Base-by-base conservation (phyloP, 2,888 invertebrate species). In the Octodonta nipae region DNA sequence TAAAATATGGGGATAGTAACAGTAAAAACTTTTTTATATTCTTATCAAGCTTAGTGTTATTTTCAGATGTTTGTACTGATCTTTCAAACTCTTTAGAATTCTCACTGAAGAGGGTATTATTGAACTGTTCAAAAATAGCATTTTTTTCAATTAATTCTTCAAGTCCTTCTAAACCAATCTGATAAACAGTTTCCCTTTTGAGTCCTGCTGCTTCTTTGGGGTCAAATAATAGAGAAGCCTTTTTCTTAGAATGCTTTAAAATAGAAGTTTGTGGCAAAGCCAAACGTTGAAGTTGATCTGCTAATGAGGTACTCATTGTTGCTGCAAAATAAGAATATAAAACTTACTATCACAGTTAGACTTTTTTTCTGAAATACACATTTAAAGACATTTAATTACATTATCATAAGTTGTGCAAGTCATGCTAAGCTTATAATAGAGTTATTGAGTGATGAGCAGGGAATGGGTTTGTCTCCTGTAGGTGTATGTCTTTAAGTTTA, bases 161-260 rank as follows among this genome's bases (percentile, higher is more conserved):
- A 0, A 96, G 64, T 0, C 96, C 96, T 56, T 75, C 80, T 7
- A 78, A 48, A 61, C 92, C 95, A 31, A 93, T 78, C 53, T 86
- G 81, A 58, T 77, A 86, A 44, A 91, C 79, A 0, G 82, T 82
- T 42, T 87, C 82, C 30, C 78, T 73, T 50, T 86, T 85, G 49
- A 89, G 76, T 25, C 73, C 72, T 0, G 89, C 87, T 0, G 93
- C 95, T 60, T 92, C 89, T 53, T 81, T 82, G 0, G 82, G 76
- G 51, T 88, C 82, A 57, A 93, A 96, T 2, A 96, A 63, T 44
- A 96, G 70, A 0, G 95, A 93, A 7, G 79, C 71, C 28, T 75
- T 72, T 47, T 73, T 78, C 46, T 75, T 79, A 34, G 73, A 72
- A n/a, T 54, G 44, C 50, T 78, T 76, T 16, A 83, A 63, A 3